Conservation (phyloP, 2,888 invertebrate species). For the Stratiomys singularior region DNA sequence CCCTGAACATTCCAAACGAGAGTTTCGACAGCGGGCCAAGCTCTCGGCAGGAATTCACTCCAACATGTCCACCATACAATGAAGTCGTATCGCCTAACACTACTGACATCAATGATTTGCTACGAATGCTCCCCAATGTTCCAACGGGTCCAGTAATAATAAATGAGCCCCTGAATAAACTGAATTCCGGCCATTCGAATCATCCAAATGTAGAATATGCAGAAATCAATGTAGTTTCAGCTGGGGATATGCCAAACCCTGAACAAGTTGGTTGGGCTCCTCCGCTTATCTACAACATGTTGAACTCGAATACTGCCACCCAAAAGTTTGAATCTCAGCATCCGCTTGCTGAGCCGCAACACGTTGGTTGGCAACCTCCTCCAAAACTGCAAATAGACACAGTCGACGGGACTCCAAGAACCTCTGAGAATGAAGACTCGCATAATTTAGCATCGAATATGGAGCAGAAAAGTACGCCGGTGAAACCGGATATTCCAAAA, state of each 20-base stretch:
- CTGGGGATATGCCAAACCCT: constrained; percentile 34
- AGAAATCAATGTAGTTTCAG: constrained; percentile 3
- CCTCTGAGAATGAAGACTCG: constrained; percentile 50
- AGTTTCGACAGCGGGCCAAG: neutral
- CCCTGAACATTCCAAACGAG: neutral
- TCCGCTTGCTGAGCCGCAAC: constrained; percentile 53
- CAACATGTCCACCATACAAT: constrained; percentile 33
- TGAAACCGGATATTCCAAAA: constrained; percentile 54
- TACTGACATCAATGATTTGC: constrained; percentile 31
- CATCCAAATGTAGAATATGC: constrained; percentile 11
- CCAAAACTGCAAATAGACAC: constrained; percentile 61
- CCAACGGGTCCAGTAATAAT: constrained; percentile 23
- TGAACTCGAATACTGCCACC: constrained; percentile 44
- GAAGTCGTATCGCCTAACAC: constrained; percentile 24
- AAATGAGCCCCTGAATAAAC: constrained; percentile 1
- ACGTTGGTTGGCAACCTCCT: constrained; percentile 60
- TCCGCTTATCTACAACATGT: constrained; percentile 48
- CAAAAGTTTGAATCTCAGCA: constrained; percentile 29
- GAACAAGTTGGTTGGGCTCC: constrained; percentile 50
- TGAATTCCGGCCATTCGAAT: neutral
- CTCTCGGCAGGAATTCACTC: constrained; percentile 34
- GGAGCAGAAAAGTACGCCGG: constrained; percentile 61
- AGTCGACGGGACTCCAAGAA: constrained; percentile 58
- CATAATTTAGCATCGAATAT: constrained; percentile 62
- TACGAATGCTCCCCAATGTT: constrained; percentile 26